Evolutionary conservation across 2,888 invertebrate genomes (phyloP).

Genomic region (Syrista parreyssii): DNA sequence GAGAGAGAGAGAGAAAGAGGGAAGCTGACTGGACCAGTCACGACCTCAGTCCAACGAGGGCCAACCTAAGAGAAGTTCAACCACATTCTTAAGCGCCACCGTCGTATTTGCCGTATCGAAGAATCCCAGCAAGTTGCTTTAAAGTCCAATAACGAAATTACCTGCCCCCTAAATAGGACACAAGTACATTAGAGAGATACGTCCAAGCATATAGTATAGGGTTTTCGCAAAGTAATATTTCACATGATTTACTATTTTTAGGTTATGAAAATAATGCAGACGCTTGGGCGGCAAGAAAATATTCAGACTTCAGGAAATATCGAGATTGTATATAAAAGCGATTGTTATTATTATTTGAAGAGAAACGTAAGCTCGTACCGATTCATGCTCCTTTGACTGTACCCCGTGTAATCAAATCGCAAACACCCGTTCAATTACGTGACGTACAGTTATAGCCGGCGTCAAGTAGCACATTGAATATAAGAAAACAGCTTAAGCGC

Average conservation of each 20-base stretch:
- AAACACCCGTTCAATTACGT: not conserved
- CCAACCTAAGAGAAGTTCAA: constrained; percentile 26
- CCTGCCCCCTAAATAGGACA: not conserved
- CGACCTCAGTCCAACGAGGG: constrained; percentile 20
- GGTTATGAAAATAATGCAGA: not conserved
- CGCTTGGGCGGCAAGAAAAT: too few species aligned
- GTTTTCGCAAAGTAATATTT: too few species aligned
- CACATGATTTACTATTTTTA: not conserved
- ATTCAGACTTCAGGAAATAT: too few species aligned
- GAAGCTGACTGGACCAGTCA: constrained; percentile 16
- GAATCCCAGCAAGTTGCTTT: not conserved
- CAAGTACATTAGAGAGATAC: not conserved
- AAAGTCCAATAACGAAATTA: not conserved
- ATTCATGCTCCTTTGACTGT: not conserved
- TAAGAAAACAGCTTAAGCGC: not conserved
- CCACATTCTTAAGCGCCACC: constrained; percentile 32
- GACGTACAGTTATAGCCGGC: not conserved
- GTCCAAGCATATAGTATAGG: not conserved
- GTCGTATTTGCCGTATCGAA: constrained; percentile 1
- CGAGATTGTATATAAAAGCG: too few species aligned
- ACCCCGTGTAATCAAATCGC: not conserved
- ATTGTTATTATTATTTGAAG: too few species aligned
- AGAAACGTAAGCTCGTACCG: not conserved
- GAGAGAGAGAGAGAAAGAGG: not conserved
- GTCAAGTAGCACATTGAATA: not conserved